Evolutionary conservation across 2,888 invertebrate genomes (phyloP).

Genomic region (Hecatera dysodea): DNA sequence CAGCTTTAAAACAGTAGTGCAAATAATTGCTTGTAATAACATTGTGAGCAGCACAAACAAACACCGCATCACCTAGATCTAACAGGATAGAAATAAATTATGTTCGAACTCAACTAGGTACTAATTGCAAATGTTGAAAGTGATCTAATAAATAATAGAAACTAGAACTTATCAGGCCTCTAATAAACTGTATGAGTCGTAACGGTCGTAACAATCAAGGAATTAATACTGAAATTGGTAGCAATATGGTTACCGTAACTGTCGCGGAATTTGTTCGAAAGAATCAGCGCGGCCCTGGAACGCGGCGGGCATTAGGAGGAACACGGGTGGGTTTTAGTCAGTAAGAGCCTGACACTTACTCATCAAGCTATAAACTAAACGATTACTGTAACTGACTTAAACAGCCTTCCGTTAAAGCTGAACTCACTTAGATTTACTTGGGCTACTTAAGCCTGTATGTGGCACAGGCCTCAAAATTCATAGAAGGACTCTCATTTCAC

Average conservation of each 20-base stretch:
- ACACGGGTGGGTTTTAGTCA: no score
- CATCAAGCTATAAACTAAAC: no score
- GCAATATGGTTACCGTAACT: background rate
- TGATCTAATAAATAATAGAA: background rate
- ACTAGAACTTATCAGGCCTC: background rate
- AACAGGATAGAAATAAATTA: background rate
- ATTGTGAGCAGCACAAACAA: no score
- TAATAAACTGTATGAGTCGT: background rate
- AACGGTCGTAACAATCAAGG: background rate
- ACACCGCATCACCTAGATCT: no score
- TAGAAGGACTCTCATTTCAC: background rate
- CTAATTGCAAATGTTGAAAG: background rate
- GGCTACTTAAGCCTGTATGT: background rate
- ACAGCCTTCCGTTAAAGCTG: background rate
- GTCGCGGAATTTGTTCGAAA: no score
- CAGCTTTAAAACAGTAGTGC: background rate
- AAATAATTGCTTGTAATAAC: no score
- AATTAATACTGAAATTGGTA: no score
- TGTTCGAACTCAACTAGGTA: background rate
- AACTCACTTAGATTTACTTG: background rate
- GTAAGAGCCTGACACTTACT: no score
- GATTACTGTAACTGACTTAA: background rate
- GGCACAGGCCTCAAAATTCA: background rate
- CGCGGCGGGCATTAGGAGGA: no score
- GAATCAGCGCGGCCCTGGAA: no score